These are phyloP conservation scores for Antidorcas marsupialis DNA, from an alignment of 2,113 vertebrate species.

Conservation along the genomic window DNA sequence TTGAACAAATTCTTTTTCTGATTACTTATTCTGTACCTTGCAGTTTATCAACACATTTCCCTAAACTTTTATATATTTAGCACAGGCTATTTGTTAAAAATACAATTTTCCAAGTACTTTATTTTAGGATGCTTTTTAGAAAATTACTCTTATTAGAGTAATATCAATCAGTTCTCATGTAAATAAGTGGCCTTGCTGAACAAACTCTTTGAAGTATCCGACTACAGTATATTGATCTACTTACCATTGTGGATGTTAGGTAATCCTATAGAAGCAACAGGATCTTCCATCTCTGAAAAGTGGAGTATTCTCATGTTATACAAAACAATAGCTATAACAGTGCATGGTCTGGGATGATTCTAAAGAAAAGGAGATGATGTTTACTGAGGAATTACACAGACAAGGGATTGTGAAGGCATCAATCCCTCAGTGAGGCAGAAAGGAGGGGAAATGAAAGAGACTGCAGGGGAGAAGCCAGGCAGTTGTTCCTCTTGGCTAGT, in stretches of 20 bases:
- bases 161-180: background rate
- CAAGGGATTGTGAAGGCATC: background rate
- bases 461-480: accelerated
- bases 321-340: background rate
- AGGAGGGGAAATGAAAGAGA: background rate
- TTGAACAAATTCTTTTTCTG: background rate
- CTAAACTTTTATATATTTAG: background rate
- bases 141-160: background rate
- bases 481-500: background rate
- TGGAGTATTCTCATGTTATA: background rate
- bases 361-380: background rate
- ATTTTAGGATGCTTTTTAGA: background rate
- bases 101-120: background rate
- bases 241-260: background rate
- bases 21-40: background rate
- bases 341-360: background rate
- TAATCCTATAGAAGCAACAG: background rate
- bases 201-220: background rate
- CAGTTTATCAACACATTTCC: background rate
- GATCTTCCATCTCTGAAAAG: background rate
- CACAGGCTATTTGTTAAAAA: background rate
- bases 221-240: background rate
- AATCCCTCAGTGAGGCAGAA: background rate
- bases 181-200: background rate
- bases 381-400: background rate